Evolutionary conservation across 1,140 invertebrate genomes (phyloP), one percentile per base, ranked within the genome.

Genomic region (Philotrypesis tridentata): DNA sequence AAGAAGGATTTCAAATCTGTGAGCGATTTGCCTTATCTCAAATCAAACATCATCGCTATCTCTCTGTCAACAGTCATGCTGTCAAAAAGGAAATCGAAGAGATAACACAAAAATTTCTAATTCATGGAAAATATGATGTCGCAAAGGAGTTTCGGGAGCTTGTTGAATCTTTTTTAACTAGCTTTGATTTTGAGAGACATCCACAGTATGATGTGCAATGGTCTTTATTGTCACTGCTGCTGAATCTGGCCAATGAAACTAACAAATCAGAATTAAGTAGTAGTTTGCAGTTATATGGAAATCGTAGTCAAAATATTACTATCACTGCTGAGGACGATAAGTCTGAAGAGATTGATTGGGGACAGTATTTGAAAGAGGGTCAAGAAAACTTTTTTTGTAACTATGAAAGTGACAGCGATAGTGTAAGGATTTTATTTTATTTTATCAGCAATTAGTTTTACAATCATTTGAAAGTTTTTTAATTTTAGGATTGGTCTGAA

Each of bases 141-240:
- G 89, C 92, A 9, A 85, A 87, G 43, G 89, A 89, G 37, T 90
- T 92, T 43, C 79, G 84, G 31, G 85, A 88, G 79, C 84, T 92
- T 25, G 82, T 92, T 2, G 77, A 90, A 79, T 81, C 85, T 12
- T 92, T 91, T 81, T 68, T 92, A 9, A 87, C 84, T 4, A 89
- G 87, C 79, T 92, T 91, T 77, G 88, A 91, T 37, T 92, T 91
- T 80, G 90, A 91, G 4, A 86, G 88, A 55, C 90, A 92, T 87
- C 90, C 91, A 0, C 91, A 92, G 63, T 89, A 89, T 65, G 91
- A 92, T 84, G 72, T 92, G 23, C 90, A 92, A 82, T 92, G 91
- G 91, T 87, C 85, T 40, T 72, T 92, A 29, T 76, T 92, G 21
- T 89, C 87, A 3, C 68, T 92, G 0, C 43, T 92, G 11, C 78